Evolutionary conservation across 2,888 invertebrate species (phyloP).

Genomic region (Miltochrista miniata): DNA sequence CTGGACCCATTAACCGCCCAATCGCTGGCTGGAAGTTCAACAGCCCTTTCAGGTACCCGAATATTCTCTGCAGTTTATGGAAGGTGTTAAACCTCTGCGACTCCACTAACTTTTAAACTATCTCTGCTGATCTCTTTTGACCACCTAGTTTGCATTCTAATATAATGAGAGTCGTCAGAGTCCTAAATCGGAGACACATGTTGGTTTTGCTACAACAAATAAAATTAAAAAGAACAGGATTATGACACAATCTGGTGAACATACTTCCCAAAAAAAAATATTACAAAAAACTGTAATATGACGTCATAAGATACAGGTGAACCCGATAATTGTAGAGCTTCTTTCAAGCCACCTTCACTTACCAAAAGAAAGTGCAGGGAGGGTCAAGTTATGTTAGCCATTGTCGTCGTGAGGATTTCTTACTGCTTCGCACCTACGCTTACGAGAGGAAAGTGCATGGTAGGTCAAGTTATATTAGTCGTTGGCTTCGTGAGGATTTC

Average conservation of each 20-base stretch:
- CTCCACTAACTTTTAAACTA: too few species aligned
- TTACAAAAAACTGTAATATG: slow-evolving; percentile 27
- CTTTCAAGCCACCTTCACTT: slow-evolving; percentile 20
- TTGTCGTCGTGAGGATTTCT: too few species aligned
- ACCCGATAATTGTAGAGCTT: slow-evolving; percentile 32
- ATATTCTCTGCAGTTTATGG: too few species aligned
- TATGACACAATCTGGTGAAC: slow-evolving; percentile 49
- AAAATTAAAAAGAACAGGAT: slow-evolving; percentile 31
- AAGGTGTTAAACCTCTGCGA: too few species aligned
- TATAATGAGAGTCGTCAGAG: too few species aligned
- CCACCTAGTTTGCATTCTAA: too few species aligned
- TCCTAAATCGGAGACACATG: too few species aligned
- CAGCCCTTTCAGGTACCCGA: too few species aligned
- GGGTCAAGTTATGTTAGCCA: slow-evolving; percentile 49
- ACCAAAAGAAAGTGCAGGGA: slow-evolving; percentile 29
- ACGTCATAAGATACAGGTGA: slow-evolving; percentile 37
- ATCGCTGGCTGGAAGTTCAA: too few species aligned
- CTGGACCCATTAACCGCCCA: too few species aligned
- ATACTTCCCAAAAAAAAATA: slow-evolving; percentile 27
- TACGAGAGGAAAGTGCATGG: slow-evolving; percentile 28
- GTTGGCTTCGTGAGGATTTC: slow-evolving; percentile 44
- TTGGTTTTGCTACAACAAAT: too few species aligned
- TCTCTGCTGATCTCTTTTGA: too few species aligned
- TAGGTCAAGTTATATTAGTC: slow-evolving; percentile 48
- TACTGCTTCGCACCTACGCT: slow-evolving; percentile 18